Base-by-base conservation (phyloP, 2,888 invertebrate genomes). In the Drosophila quinaria region DNA sequence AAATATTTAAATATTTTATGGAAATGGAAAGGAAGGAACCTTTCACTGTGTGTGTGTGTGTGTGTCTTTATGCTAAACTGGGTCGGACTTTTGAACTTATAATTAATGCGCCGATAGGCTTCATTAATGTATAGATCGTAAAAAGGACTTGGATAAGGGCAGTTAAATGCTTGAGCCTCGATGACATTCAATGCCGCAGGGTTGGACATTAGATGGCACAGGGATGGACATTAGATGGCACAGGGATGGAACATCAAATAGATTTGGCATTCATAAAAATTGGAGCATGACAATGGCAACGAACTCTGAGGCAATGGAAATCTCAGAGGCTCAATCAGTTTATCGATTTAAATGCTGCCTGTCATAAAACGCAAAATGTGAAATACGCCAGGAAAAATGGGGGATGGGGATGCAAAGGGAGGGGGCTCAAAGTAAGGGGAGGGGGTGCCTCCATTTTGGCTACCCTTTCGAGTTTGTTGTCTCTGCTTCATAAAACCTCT, bases 321-420 rank as follows among this genome's bases (percentile, higher is more conserved):
- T 85, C 85, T 81, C 63, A 46, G 70, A 59, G 79, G 77, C 79
- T 81, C 85, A 87, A 74, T 81, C 85, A 76, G 85, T 74, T 81
- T 84, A 87, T 84, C 89, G 82, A 87, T 89, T 89, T 70, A 81
- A 80, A 78, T 70, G 89, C 72, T 51, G 63, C 59, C 59, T 74
- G 73, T 65, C 82, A 85, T 87, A 87, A 82, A 82, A 79, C 62
- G 67, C 25, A 56, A 79, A 75, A 79, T 78, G 59, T 64, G 35
- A 50, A 58, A 61, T 49, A 41, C 33, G n/a, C 17, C 22, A 17
- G 19, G 31, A 10, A n/a, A 49, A 42, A 39, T 22, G 22, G 22
- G 17, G 51, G 62, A 39, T 1, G 35, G 1, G 25, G 8, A 29
- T 25, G 35, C 5, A 33, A n/a, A 8, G 15, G 22, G 33, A n/a